Base-by-base conservation (phyloP, 2,888 invertebrate genomes). In the Trimorus sp. region DNA sequence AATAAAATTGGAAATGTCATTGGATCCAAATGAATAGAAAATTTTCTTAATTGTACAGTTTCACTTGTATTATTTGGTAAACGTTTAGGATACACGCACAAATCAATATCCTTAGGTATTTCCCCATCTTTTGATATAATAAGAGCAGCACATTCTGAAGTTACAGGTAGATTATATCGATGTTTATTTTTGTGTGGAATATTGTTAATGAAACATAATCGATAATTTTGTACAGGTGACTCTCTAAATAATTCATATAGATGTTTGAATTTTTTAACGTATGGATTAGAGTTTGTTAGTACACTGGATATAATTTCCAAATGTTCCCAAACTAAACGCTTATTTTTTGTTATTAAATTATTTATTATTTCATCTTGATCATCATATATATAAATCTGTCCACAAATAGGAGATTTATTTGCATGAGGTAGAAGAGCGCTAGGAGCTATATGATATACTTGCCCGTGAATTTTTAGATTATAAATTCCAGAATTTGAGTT, bases 391-490 rank as follows among this genome's bases (percentile, higher is more conserved):
- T 45, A 63, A 63, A 78, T 70, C 65, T 78, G 71, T 54, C 73
- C 66, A 37, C 48, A 45, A 16, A 6, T 4, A 53, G 71, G 60
- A 7, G 7, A 1, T 51, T 37, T 42, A 14, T 38, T 58, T 9
- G 53, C 40, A 37, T 45, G 7, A 9, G 66, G 66, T 12, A 54
- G 0, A 12, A 66, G 12, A n/a, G 53, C 40, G 7, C 53, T 15
- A 36, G 45, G 68, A 12, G 14, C 14, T 3, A 14, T 45, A 45
- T 68, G 68, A 68, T 48, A 45, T 12, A 78, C 65, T 51, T 78
- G 51, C 0, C 78, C 78, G 62, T 79, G 75, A 37, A 81, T 51
- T 75, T 75, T 81, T 12, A 78, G 58, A 58, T 83, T 83, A 59
- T 78, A 83, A 37, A 83, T 51, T 49, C 79, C 73, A 15, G 3